Percentiles rank a stretch among this genome's conserved stretches.
phyloP scores from a whole-genome alignment of 1,140 invertebrate species.

The Teleopsis dalmanni region DNA sequence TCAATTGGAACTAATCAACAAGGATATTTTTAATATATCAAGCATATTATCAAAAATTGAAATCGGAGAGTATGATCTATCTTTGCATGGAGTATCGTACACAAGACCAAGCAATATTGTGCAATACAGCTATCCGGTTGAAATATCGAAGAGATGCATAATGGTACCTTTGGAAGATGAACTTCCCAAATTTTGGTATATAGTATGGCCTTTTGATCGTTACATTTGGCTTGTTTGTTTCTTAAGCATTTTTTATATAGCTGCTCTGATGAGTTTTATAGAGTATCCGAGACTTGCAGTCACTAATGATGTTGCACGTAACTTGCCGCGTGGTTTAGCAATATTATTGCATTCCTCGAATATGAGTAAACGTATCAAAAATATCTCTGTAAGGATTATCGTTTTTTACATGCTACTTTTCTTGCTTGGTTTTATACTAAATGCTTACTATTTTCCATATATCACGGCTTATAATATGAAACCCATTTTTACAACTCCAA shows the following conservation, averaged over 20 bases:
- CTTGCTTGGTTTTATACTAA: constrained; percentile 25
- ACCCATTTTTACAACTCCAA: constrained; percentile 26
- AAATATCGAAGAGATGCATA: constrained; percentile 25
- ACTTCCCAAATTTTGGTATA: constrained; percentile 34
- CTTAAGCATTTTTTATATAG: constrained; percentile 25
- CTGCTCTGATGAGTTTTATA: constrained; percentile 23
- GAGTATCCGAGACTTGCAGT: too few species aligned
- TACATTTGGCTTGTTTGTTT: constrained; percentile 26
- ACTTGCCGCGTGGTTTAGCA: constrained; percentile 24
- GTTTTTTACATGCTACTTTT: constrained; percentile 27
- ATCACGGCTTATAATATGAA: constrained; percentile 35
- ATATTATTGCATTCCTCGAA: constrained; percentile 28
- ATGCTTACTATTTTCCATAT: constrained; percentile 31
- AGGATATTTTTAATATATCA: too few species aligned
- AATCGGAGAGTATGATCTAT: constrained; percentile 2
- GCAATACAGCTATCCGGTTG: constrained; percentile 27
- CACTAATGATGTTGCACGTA: constrained; percentile 9
- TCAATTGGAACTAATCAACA: too few species aligned
- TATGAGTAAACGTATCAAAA: constrained; percentile 20
- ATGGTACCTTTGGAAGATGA: constrained; percentile 37
- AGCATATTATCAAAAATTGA: too few species aligned
- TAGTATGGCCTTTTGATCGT: constrained; percentile 32
- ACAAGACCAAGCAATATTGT: not conserved
- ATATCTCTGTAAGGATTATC: constrained; percentile 14
- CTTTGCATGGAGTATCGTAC: not conserved